Evolutionary conservation across 2,797 vertebrate genomes (phyloP), one percentile per base, ranked within the genome.

Genomic region (Coregonus sp.): DNA sequence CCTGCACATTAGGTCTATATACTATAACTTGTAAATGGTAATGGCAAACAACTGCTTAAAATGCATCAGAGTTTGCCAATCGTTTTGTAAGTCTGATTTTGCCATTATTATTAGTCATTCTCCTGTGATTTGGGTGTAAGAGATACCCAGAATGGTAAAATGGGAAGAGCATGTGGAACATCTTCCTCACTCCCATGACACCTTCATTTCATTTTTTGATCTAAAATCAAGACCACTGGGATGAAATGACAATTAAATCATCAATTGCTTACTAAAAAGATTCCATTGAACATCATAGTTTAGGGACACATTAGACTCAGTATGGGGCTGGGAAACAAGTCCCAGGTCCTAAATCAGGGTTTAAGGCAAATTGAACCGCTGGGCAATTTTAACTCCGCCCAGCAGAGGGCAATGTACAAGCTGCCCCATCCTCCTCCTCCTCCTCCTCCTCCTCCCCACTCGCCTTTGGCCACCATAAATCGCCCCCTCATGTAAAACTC

Each of bases 401-500:
- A 84, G 84, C 54, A 83, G 82, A 84, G 82, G 87, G 84, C 79
- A 80, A 75, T n/a, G 56, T 75, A 47, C 9, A 47, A 47, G 9
- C 40, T 47, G 40, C 9, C 40, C 40, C 11, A 7, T 47, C 25
- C 1, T 18, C n/a, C 7, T 65, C 18, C 61, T 15, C 77, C 29
- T 35, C 54, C 54, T n/a, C 20, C 11, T n/a, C 18, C 2, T 12
- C 51, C 67, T 70, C 70, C 47, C 70, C 40, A 70, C 69, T 65
- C 29, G 77, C 72, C 75, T 73, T 73, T 71, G 80, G 70, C 76
- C 70, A 71, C 78, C 81, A 81, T 91, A 92, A 93, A 93, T 93
- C 90, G 88, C 80, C 3, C 9, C 76, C 87, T 91, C 87, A 89
- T 91, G 92, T 92, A 92, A 90, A 89, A 90, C 89, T 93, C 91